phyloP scores from a whole-genome alignment of 2,113 vertebrate genomes.

The Maccullochella peelii region DNA sequence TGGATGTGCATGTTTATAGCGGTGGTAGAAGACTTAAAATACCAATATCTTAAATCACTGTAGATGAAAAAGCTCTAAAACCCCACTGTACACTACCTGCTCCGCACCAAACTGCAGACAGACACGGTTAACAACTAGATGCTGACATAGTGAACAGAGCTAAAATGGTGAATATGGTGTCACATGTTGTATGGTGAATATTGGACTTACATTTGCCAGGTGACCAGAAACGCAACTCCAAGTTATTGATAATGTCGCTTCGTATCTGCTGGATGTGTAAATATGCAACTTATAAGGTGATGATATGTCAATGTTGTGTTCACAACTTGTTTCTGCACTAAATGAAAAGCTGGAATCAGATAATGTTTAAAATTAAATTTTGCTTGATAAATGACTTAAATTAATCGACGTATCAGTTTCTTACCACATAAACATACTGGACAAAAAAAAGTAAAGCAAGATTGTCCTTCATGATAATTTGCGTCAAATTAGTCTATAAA shows the following conservation, averaged over 20 bases:
- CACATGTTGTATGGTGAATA: too few species aligned
- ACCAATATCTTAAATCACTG: not conserved
- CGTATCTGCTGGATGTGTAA: not conserved
- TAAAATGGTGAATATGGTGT: not conserved
- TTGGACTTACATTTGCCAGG: too few species aligned
- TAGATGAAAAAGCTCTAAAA: not conserved
- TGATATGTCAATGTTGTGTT: too few species aligned
- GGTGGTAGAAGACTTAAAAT: conserved; percentile 1
- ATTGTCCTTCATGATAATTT: not conserved
- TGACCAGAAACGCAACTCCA: not conserved
- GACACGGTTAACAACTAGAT: not conserved
- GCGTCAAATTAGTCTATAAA: conserved; percentile 1
- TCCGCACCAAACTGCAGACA: not conserved
- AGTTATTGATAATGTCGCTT: not conserved
- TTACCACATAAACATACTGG: not conserved
- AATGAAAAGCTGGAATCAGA: too few species aligned
- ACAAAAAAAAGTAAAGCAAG: not conserved
- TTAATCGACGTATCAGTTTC: not conserved
- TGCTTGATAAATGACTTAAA: not conserved
- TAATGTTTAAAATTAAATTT: not conserved
- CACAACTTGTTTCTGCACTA: too few species aligned
- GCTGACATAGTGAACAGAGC: not conserved
- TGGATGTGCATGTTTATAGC: conserved; percentile 10
- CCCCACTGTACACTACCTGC: too few species aligned
- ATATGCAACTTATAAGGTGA: too few species aligned